These are phyloP conservation scores for Nasua narica DNA, from an alignment of 2,797 vertebrate genomes.

Conservation along the genomic window DNA sequence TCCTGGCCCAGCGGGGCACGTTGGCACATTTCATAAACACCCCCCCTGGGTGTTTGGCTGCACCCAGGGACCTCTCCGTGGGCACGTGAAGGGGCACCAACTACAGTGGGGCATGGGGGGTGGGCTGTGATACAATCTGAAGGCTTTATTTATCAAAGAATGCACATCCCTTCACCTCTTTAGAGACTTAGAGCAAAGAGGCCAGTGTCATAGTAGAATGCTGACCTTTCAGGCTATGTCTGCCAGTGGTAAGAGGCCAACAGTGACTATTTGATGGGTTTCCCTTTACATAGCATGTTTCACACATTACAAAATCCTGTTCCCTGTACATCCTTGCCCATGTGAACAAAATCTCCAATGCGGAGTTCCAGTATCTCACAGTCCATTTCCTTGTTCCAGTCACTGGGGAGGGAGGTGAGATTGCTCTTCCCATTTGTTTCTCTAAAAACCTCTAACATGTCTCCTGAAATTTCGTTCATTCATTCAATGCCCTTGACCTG, in stretches of 20 bases:
- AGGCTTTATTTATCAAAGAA: neutral
- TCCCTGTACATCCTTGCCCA: rapidly evolving
- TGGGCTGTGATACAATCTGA: neutral
- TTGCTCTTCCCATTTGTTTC: neutral
- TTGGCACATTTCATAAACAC: neutral
- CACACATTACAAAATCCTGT: neutral
- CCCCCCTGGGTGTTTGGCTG: rapidly evolving
- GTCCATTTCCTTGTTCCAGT: neutral
- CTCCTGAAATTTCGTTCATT: neutral
- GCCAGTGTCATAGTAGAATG: rapidly evolving
- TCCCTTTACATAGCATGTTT: neutral
- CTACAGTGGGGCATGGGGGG: too few species aligned
- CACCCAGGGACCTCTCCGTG: too few species aligned
- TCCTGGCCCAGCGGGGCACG: neutral
- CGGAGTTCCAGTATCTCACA: neutral
- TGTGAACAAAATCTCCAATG: neutral
- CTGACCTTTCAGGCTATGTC: neutral
- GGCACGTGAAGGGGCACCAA: rapidly evolving
- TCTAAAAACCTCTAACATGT: neutral
- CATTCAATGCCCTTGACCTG: neutral
- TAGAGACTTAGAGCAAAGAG: neutral
- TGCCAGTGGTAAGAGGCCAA: neutral
- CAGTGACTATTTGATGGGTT: neutral
- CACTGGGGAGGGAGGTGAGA: neutral
- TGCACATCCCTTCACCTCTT: neutral